Percentiles rank a stretch among this genome's conserved stretches.
phyloP scores from a whole-genome alignment of 2,888 invertebrate genomes.

The Lamellibrachia columna region DNA sequence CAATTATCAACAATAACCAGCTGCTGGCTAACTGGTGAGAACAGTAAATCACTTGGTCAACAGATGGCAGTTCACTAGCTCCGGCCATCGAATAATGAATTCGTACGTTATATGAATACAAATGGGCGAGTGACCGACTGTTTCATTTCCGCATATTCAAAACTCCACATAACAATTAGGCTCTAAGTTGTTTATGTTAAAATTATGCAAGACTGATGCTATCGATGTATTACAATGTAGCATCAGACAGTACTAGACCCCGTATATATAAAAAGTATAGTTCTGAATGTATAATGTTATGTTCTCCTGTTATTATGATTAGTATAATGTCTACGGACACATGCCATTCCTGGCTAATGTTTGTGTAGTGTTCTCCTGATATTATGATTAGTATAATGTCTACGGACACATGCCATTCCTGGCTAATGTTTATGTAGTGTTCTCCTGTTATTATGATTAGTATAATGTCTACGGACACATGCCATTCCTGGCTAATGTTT shows the following conservation, averaged over 20 bases:
- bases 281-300: too few relatives aligned
- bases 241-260: neutral
- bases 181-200: neutral
- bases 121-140: neutral
- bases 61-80: neutral
- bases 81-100: neutral
- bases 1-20: neutral
- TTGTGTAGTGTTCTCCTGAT: too few relatives aligned
- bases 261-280: too few relatives aligned
- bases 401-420: too few relatives aligned
- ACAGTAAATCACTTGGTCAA: neutral
- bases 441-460: too few relatives aligned
- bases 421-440: too few relatives aligned
- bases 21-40: neutral
- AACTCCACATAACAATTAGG: neutral
- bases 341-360: too few relatives aligned
- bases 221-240: neutral
- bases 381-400: too few relatives aligned
- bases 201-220: neutral
- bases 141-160: neutral
- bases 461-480: too few relatives aligned
- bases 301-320: too few relatives aligned
- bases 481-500: too few relatives aligned
- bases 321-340: too few relatives aligned
- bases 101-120: neutral